Conservation (phyloP, 2,113 vertebrate genomes). For the Gobio gobio region DNA sequence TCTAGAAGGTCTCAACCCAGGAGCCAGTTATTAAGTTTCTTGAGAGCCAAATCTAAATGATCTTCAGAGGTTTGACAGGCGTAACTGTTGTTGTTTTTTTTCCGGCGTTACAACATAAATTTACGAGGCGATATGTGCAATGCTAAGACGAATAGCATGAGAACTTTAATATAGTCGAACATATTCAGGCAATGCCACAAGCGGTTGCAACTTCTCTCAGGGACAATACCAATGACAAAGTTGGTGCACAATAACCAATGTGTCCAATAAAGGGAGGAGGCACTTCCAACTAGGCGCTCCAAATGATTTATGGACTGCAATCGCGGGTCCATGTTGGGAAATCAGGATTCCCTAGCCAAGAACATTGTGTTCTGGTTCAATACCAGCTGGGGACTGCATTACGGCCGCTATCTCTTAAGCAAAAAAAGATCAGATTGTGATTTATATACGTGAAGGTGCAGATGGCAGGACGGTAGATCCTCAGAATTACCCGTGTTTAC, state of each 20-base stretch:
- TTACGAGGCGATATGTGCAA: not conserved
- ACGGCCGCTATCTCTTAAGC: slow-evolving; percentile 48
- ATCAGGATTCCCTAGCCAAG: slow-evolving; percentile 47
- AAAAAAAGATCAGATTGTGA: slow-evolving; percentile 52
- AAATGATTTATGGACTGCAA: slow-evolving; percentile 54
- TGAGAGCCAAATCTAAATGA: slow-evolving; percentile 5
- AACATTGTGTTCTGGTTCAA: slow-evolving; percentile 51
- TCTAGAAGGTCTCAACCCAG: slow-evolving; percentile 16
- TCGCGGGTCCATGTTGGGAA: slow-evolving; percentile 46
- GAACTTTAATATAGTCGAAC: not conserved
- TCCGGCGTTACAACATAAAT: not conserved
- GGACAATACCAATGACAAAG: slow-evolving; percentile 32
- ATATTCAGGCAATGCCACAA: not conserved
- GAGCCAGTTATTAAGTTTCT: not conserved
- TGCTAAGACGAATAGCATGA: not conserved
- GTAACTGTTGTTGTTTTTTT: not conserved
- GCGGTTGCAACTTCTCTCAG: slow-evolving; percentile 23
- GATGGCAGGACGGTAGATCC: slow-evolving; percentile 55
- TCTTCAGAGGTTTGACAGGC: too few relatives aligned
- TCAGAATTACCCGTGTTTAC: slow-evolving; percentile 61
- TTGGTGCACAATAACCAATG: slow-evolving; percentile 40
- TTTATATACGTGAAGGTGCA: slow-evolving; percentile 62
- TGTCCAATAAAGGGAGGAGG: slow-evolving; percentile 46
- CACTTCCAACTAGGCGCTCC: slow-evolving; percentile 9
- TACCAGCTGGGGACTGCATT: slow-evolving; percentile 36